Percentiles rank a stretch among this genome's conserved stretches.
Evolutionary conservation across 2,113 vertebrate species (phyloP).

Genomic region (Austrofundulus limnaeus): DNA sequence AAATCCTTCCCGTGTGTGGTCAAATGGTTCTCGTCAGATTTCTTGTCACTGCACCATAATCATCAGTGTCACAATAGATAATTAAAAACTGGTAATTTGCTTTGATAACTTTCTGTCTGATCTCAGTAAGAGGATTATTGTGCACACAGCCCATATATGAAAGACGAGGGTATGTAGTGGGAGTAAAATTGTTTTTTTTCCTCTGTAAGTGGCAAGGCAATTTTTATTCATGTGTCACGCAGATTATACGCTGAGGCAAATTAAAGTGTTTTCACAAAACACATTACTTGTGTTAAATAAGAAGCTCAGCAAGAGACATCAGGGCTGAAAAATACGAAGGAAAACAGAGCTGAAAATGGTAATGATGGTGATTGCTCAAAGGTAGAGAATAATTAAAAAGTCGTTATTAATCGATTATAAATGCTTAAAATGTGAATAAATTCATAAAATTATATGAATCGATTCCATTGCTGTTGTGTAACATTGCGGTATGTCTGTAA

Average conservation of each 20-base stretch:
- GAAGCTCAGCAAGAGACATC: background rate
- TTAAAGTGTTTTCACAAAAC: conserved; percentile 1
- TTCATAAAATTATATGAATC: no score
- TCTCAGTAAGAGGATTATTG: conserved; percentile 48
- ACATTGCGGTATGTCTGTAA: no score
- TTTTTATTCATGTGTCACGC: conserved; percentile 16
- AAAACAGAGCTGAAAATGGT: background rate
- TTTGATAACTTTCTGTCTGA: conserved; percentile 37
- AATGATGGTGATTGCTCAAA: conserved; percentile 11
- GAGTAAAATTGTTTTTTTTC: conserved; percentile 30
- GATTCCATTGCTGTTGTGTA: no score
- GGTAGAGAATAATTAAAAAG: background rate
- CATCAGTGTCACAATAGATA: conserved; percentile 27
- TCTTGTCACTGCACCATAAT: conserved; percentile 2
- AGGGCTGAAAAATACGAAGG: background rate
- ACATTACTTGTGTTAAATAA: conserved; percentile 4
- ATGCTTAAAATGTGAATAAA: no score
- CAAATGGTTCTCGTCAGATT: conserved; percentile 20
- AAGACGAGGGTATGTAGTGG: conserved; percentile 19
- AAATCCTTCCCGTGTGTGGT: conserved; percentile 12
- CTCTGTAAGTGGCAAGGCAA: background rate
- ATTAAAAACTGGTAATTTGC: conserved; percentile 50
- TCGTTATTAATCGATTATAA: background rate
- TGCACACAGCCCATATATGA: conserved; percentile 33
- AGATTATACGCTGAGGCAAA: background rate